phyloP scores from a whole-genome alignment of 2,888 invertebrate species.

The Eupsilia transversa region DNA sequence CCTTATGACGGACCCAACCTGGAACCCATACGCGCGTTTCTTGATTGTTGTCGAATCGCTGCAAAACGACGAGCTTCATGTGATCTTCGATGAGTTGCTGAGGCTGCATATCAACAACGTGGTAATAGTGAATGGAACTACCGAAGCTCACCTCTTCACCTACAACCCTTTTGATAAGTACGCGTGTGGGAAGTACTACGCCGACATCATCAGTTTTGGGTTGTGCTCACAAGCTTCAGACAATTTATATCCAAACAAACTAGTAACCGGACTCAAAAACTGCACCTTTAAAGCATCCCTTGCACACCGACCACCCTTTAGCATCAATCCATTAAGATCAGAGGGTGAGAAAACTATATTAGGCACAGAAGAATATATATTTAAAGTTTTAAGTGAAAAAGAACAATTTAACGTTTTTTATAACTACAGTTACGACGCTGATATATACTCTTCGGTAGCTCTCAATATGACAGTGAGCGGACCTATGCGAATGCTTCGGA shows the following conservation, averaged over 20 bases:
- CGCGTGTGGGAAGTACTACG: slow-evolving; percentile 79
- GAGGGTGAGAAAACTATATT: slow-evolving; percentile 32
- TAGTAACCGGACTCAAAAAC: slow-evolving; percentile 72
- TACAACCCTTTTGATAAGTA: slow-evolving; percentile 81
- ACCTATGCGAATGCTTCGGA: slow-evolving; percentile 62
- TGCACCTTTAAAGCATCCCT: slow-evolving; percentile 75
- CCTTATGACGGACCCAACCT: slow-evolving; percentile 67
- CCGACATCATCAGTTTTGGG: slow-evolving; percentile 72
- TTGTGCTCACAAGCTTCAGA: slow-evolving; percentile 67
- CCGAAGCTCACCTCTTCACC: slow-evolving; percentile 72
- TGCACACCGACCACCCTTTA: slow-evolving; percentile 76
- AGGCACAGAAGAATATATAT: slow-evolving; percentile 62
- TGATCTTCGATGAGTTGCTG: slow-evolving; percentile 74
- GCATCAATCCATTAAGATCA: slow-evolving; percentile 63
- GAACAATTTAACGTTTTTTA: slow-evolving; percentile 55
- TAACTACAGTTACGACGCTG: slow-evolving; percentile 44
- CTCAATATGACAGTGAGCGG: slow-evolving; percentile 58
- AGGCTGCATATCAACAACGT: slow-evolving; percentile 70
- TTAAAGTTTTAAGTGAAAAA: slow-evolving; percentile 49
- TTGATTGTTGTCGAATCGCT: slow-evolving; percentile 71
- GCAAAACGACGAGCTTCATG: slow-evolving; percentile 49
- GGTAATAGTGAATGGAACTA: slow-evolving; percentile 71
- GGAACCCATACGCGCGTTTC: slow-evolving; percentile 76
- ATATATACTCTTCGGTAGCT: slow-evolving; percentile 41
- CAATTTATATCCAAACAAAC: slow-evolving; percentile 72